These are phyloP conservation scores for Mus caroli DNA, from an alignment of 2,797 vertebrate species.

Conservation along the genomic window DNA sequence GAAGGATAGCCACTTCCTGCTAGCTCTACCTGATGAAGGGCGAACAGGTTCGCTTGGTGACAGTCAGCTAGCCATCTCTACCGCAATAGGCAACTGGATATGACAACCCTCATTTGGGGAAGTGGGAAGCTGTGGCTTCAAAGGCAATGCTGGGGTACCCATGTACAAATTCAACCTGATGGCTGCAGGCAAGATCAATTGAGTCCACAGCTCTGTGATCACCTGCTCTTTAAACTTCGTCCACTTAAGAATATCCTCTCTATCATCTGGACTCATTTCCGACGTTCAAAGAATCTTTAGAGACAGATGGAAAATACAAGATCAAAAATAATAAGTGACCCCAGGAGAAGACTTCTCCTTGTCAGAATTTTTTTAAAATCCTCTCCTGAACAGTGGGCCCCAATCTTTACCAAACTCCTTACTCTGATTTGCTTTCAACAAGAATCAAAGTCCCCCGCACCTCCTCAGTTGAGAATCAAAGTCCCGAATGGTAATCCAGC, in stretches of 20 bases:
- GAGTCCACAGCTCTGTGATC: slow-evolving; percentile 38
- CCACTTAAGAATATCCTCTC: slow-evolving; percentile 55
- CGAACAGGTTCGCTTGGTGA: neutral
- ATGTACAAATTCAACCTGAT: slow-evolving; percentile 37
- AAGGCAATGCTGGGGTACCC: neutral
- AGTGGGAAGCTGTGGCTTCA: neutral
- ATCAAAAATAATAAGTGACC: slow-evolving; percentile 73
- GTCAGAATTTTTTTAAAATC: slow-evolving; percentile 72
- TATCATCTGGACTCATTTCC: slow-evolving; percentile 72
- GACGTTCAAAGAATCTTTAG: slow-evolving; percentile 73
- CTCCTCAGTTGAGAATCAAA: slow-evolving; percentile 70
- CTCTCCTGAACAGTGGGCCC: slow-evolving; percentile 20
- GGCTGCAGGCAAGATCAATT: slow-evolving; percentile 3
- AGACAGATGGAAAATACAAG: slow-evolving; percentile 65
- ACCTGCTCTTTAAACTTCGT: slow-evolving; percentile 41
- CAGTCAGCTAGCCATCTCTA: neutral
- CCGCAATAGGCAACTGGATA: neutral
- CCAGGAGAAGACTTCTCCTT: slow-evolving; percentile 64
- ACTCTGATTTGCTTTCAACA: slow-evolving; percentile 70
- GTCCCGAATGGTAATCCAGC: slow-evolving; percentile 24
- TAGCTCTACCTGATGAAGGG: neutral
- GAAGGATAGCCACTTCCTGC: neutral
- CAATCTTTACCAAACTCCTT: slow-evolving; percentile 63
- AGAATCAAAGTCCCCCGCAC: slow-evolving; percentile 71
- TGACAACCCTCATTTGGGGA: neutral